Conservation (phyloP, 2,888 invertebrate genomes). For the Anarsia innoxiella region DNA sequence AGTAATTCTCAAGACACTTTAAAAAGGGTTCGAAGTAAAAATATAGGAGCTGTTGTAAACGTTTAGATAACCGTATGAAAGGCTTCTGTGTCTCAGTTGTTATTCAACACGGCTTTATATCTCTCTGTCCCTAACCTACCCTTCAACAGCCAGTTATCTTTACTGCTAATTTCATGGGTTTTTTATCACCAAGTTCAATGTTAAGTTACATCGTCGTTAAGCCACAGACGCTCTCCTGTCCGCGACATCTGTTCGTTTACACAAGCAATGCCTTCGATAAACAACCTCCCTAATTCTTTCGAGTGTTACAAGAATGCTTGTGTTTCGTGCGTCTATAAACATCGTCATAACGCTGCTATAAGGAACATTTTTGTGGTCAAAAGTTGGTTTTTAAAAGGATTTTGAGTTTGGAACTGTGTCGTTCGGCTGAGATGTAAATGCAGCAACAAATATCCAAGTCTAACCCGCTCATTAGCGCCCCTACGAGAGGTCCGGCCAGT, state of each 20-base stretch:
- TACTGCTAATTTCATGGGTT: slow-evolving; percentile 62
- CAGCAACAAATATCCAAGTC: slow-evolving; percentile 18
- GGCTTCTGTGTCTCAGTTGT: slow-evolving; percentile 15
- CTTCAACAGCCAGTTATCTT: slow-evolving; percentile 48
- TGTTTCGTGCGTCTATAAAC: neutral
- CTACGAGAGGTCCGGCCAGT: slow-evolving; percentile 68
- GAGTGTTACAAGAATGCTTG: slow-evolving; percentile 35
- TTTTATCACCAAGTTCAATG: slow-evolving; percentile 72
- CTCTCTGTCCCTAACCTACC: slow-evolving; percentile 46
- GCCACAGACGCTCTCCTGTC: slow-evolving; percentile 47
- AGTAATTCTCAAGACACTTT: slow-evolving; percentile 6
- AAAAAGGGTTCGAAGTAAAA: neutral
- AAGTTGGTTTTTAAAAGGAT: neutral
- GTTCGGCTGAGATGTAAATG: neutral
- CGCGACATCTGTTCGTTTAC: slow-evolving; percentile 52
- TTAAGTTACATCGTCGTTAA: slow-evolving; percentile 43
- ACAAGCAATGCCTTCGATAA: slow-evolving; percentile 44
- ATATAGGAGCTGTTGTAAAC: slow-evolving; percentile 2
- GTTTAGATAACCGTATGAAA: slow-evolving; percentile 10
- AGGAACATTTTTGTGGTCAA: neutral
- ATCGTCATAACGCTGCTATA: no score
- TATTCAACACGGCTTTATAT: slow-evolving; percentile 26
- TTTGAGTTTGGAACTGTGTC: neutral
- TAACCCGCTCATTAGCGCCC: slow-evolving; percentile 58
- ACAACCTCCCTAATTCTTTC: slow-evolving; percentile 38